Base-by-base conservation (phyloP, 35 echinoderm and acorn worm species). In the Ptychodera flava region DNA sequence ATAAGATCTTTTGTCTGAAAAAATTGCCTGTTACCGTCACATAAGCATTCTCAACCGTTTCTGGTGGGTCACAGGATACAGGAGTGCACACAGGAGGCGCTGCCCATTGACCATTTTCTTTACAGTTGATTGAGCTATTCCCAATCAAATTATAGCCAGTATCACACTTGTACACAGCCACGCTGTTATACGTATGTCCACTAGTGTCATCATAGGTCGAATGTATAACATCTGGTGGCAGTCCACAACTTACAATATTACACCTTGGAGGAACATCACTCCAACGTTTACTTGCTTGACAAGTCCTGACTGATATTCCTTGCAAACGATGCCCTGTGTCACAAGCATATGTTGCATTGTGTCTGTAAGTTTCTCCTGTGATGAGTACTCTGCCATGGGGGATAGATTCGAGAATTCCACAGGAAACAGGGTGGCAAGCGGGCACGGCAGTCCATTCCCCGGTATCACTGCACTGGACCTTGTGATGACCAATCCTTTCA, bases 21-120 rank as follows among this genome's bases (percentile, higher is more conserved):
- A 22, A 64, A 64, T 22, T 64, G 22, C 45, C 45, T 12, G 45
- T 12, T 6, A 22, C 6, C 22, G 45, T 22, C 6, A 64, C 22
- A 22, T 12, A 64, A 22, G 6, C 45, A 22, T 64, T 6, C 22
- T 12, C 45, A 64, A 64, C 22, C 22, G 6, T 6, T 6, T 64
- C 6, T 64, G 45, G 45, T 12, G 6, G 6, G 22, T 22, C 45
- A 64, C 45, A 64, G 45, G 45, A 64, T 64, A 64, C 22, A 12
- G 45, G 45, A 64, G 45, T 64, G 22, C 45, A 64, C 45, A 64
- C 45, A 64, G 45, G 45, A 12, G 45, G 45, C 6, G 45, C 45
- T 12, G 6, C 45, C 95, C 95, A 97, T 16, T 27, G 0, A 16
- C 91, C 87, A 38, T 78, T 89, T 32, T 34, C 91, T 15, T 33